Conservation (phyloP, 2,113 vertebrate genomes). For the Ivindomyrus marchei region DNA sequence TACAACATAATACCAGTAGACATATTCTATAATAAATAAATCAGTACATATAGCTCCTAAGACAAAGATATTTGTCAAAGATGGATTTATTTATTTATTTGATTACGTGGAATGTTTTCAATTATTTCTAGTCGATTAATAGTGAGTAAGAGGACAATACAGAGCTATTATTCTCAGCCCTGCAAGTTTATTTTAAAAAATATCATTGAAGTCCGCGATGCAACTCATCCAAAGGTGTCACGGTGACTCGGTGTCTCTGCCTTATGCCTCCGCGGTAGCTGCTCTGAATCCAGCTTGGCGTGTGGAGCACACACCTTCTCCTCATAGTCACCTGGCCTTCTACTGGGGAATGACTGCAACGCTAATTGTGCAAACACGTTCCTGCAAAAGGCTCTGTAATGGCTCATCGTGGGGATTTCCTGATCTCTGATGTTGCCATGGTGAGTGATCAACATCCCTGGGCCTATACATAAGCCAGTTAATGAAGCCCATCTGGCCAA, state of each 20-base stretch:
- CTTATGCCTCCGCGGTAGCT: not conserved
- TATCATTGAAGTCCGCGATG: not conserved
- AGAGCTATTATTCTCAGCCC: not conserved
- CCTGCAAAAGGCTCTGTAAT: not conserved
- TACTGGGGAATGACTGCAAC: not conserved
- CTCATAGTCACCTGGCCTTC: not conserved
- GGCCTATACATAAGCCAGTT: not conserved
- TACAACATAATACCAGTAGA: not conserved
- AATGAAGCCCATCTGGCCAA: not conserved
- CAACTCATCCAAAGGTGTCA: not conserved
- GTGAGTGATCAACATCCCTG: not conserved
- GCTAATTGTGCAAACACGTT: not conserved
- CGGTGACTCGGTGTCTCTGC: fast-evolving
- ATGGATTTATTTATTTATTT: not conserved
- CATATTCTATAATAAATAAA: not conserved
- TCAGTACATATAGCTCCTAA: not conserved
- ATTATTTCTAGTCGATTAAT: not conserved
- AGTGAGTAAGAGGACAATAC: not conserved
- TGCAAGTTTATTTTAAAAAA: not conserved
- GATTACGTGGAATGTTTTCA: not conserved
- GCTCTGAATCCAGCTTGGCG: not conserved
- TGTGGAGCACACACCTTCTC: not conserved
- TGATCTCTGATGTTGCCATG: not conserved
- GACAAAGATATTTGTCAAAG: not conserved
- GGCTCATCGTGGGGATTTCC: not conserved